Conservation (phyloP, 1,140 invertebrate genomes). For the Drosophila ironensis region DNA sequence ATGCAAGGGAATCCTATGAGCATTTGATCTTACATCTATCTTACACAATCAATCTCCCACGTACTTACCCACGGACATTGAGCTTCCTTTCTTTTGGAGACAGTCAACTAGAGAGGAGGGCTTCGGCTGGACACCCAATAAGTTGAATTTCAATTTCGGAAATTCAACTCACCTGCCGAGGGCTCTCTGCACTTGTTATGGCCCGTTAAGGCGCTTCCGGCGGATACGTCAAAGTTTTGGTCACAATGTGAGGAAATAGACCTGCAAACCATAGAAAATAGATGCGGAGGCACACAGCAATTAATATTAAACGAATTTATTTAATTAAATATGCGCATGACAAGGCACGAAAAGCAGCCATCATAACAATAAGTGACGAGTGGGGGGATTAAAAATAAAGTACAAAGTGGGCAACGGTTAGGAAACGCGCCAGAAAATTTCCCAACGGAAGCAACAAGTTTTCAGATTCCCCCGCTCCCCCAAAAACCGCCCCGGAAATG, state of each 20-base stretch:
- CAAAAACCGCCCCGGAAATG: conserved; percentile 58
- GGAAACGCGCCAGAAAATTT: conserved; percentile 22
- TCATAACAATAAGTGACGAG: conserved; percentile 16
- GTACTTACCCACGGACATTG: conserved; percentile 66
- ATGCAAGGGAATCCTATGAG: no score
- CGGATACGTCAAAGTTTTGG: conserved; percentile 73
- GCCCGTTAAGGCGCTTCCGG: conserved; percentile 68
- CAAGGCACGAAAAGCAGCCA: conserved; percentile 36
- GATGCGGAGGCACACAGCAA: conserved; percentile 56
- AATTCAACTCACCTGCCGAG: conserved; percentile 21
- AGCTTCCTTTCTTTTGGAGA: conserved; percentile 1
- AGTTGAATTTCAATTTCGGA: conserved; percentile 26
- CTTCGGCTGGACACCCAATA: neutral
- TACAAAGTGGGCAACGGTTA: conserved; percentile 29
- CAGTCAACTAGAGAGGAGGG: no score
- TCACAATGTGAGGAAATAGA: conserved; percentile 40
- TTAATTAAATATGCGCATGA: conserved; percentile 72
- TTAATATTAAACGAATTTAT: conserved; percentile 55
- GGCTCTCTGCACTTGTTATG: conserved; percentile 74
- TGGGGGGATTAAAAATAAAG: conserved; percentile 64
- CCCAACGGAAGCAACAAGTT: conserved; percentile 57
- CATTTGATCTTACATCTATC: no score
- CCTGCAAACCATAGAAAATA: conserved; percentile 70
- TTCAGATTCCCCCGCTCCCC: conserved; percentile 28
- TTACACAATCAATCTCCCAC: conserved; percentile 15